These are phyloP conservation scores for Mamestra configurata DNA, from an alignment of 1,140 invertebrate species.

Conservation along the genomic window DNA sequence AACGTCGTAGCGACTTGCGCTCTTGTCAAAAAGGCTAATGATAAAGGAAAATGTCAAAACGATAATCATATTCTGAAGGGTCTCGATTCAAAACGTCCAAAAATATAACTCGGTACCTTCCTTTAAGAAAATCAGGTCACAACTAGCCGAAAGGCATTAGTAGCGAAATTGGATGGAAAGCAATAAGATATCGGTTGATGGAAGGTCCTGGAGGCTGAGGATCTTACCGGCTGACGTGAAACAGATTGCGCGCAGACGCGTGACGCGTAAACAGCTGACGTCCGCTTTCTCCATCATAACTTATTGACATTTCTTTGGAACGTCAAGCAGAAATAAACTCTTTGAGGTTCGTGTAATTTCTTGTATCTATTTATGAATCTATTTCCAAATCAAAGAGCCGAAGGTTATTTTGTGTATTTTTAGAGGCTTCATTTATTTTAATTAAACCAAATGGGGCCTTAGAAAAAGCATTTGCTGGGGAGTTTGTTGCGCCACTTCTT, in stretches of 20 bases:
- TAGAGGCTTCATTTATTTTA: too few relatives aligned
- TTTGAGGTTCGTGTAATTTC: background rate
- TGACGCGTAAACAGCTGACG: constrained; percentile 38
- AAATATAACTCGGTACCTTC: background rate
- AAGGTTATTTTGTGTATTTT: background rate
- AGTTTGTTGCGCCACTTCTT: too few relatives aligned
- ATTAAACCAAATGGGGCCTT: too few relatives aligned
- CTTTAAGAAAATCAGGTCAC: constrained; percentile 38
- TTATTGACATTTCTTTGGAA: constrained; percentile 43
- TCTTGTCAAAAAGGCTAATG: too few relatives aligned
- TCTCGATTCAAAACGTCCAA: background rate
- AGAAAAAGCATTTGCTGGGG: too few relatives aligned
- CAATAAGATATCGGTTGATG: constrained; percentile 58
- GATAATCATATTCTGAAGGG: too few relatives aligned
- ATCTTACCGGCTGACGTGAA: constrained; percentile 15
- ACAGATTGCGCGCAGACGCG: constrained; percentile 51
- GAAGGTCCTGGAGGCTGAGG: constrained; percentile 31
- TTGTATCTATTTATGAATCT: background rate
- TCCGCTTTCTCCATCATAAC: constrained; percentile 37
- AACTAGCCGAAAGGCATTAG: constrained; percentile 50
- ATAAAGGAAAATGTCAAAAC: background rate
- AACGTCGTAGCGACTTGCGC: too few relatives aligned
- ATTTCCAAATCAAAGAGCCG: background rate
- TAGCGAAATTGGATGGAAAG: constrained; percentile 55
- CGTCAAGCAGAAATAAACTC: constrained; percentile 15